Evolutionary conservation across 2,113 vertebrate species (phyloP).

Genomic region (Stomatorhinus ivindoensis): DNA sequence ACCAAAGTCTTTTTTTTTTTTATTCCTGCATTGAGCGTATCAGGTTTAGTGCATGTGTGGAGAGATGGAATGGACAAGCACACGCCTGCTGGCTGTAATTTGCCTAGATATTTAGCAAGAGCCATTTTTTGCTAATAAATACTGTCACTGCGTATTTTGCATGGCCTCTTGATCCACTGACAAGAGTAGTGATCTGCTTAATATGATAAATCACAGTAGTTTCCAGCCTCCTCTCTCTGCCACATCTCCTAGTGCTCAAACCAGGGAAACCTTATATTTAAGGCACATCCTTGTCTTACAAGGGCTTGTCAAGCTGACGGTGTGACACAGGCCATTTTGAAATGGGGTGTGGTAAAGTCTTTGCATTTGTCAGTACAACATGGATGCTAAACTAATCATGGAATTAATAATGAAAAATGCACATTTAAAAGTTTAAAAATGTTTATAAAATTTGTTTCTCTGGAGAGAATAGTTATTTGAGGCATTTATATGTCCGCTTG

Average conservation of each 20-base stretch:
- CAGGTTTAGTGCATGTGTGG: background rate
- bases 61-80: slow-evolving; percentile 14
- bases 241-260: slow-evolving; percentile 26
- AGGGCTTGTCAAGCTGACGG: slow-evolving; percentile 25
- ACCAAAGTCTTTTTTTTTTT: background rate
- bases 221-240: slow-evolving; percentile 25
- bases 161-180: slow-evolving; percentile 26
- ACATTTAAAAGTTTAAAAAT: background rate
- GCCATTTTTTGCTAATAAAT: slow-evolving; percentile 41
- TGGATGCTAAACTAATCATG: background rate
- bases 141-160: slow-evolving; percentile 40
- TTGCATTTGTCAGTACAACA: background rate
- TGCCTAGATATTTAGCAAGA: slow-evolving; percentile 40
- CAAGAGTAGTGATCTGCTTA: slow-evolving; percentile 51
- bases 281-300: background rate
- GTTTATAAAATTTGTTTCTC: background rate
- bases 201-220: slow-evolving; percentile 47
- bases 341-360: background rate
- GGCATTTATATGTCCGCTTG: background rate
- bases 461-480: background rate
- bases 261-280: background rate
- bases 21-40: background rate
- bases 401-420: background rate
- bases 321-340: background rate
- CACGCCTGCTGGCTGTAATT: slow-evolving; percentile 35